A percentile compares a stretch with the other conserved stretches of the same genome.
Evolutionary conservation across 2,113 vertebrate species (phyloP).

Genomic region (Empidonax alnorum): DNA sequence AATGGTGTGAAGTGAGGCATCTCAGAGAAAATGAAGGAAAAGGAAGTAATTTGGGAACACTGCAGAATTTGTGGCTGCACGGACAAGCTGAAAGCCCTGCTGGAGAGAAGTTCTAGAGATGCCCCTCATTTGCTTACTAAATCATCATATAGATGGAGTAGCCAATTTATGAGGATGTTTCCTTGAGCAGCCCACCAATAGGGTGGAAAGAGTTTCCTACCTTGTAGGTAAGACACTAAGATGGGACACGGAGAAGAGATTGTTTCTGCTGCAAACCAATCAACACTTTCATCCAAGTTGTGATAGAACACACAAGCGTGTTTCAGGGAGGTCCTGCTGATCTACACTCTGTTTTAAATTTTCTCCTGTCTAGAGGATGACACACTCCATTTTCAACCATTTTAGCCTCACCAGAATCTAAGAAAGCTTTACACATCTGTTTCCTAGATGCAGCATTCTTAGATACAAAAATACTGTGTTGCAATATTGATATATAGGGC

Average conservation of each 20-base stretch:
- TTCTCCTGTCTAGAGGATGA: background rate
- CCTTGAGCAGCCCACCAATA: background rate
- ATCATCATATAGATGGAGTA: background rate
- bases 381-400: background rate
- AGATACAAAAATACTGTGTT: background rate
- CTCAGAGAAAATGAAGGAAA: background rate
- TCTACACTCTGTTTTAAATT: background rate
- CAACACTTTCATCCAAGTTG: background rate
- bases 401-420: background rate
- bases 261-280: background rate
- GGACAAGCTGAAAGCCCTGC: rapidly evolving
- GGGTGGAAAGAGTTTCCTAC: background rate
- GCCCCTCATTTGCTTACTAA: rapidly evolving
- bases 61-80: background rate
- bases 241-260: rapidly evolving
- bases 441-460: background rate
- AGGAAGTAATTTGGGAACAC: background rate
- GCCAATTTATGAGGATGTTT: background rate
- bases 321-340: background rate
- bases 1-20: background rate
- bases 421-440: background rate
- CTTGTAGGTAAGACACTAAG: rapidly evolving
- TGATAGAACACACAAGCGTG: rapidly evolving
- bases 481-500: background rate
- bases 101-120: rapidly evolving